Base-by-base conservation (phyloP, 2,888 invertebrate species). In the Pachymerium ferrugineum region DNA sequence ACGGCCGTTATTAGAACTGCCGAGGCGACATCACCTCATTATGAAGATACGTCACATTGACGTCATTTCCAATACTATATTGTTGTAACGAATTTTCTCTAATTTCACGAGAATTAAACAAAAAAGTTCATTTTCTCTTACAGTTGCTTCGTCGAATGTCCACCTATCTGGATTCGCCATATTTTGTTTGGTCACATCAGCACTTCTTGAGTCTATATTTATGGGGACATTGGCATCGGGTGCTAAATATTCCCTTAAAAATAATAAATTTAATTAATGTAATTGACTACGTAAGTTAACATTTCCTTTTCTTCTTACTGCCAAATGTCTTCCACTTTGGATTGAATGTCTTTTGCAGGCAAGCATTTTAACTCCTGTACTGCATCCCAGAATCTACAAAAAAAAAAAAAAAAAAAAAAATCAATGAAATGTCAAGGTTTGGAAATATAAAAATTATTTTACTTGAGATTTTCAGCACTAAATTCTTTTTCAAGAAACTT, bases 391-490 rank as follows among this genome's bases (percentile, higher is more conserved):
- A 97, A 97, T 81, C 96, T 95, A 81, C 14, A 73, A 22, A 67
- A 67, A 29, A 74, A 29, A 31, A 69, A 47, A 22, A 25, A 74
- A 71, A 35, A 28, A 69, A 2, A 42, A 16, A 31, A 74, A 14
- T 74, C 25, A 25, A 28, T 69, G 22, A 19, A 29, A 73, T 25
- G 16, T 31, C 10, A 16, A 14, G 35, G 33, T 5, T 70, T 68
- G 28, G 10, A 30, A 22, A 76, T 75, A 42, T 28, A 67, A 72
- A 74, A 72, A 75, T 31, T 70, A n/a, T 82, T 88, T 86, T 82
- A 97, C 94, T 94, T 94, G 79, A 99, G 88, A 85, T 99, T 99
- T 87, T 99, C 99, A 69, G 94, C 95, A 80, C 97, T 97, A 84
- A 98, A 99, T 85, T 99, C 98, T 83, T 98, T 99, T 81, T 94